Evolutionary conservation across 2,888 invertebrate genomes (phyloP).

Genomic region (Drosophila picticornis): DNA sequence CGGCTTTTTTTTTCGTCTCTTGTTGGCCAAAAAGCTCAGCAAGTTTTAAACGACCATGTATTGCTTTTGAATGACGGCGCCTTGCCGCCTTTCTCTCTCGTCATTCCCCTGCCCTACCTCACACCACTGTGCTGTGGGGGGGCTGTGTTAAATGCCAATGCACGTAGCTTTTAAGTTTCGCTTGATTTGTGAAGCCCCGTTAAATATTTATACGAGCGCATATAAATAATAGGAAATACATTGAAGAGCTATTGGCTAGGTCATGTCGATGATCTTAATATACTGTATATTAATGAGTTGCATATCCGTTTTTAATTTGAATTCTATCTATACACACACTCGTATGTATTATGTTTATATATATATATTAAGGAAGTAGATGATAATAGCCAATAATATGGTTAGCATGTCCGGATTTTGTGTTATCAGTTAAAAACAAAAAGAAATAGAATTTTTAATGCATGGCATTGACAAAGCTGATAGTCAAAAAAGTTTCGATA

Average conservation of each 20-base stretch:
- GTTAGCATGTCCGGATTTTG: conserved; percentile 7
- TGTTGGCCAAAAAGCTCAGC: too few species aligned
- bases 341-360: background rate
- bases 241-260: conserved; percentile 55
- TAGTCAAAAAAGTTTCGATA: conserved; percentile 15
- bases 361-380: background rate
- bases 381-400: conserved; percentile 46
- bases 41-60: too few species aligned
- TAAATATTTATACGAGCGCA: conserved; percentile 1
- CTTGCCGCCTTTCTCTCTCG: conserved; percentile 37
- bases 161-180: conserved; percentile 26
- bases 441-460: conserved; percentile 23
- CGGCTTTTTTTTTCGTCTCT: conserved; percentile 13
- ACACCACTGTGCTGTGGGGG: background rate
- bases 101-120: background rate
- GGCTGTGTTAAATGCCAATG: conserved; percentile 20
- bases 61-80: conserved; percentile 34
- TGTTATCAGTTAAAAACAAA: conserved; percentile 18
- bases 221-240: conserved; percentile 30
- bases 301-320: conserved; percentile 58
- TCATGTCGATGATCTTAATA: conserved; percentile 38
- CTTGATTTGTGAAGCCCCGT: conserved; percentile 13
- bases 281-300: conserved; percentile 53
- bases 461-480: conserved; percentile 23
- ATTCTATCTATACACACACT: conserved; percentile 4